phyloP scores from a whole-genome alignment of 2,888 invertebrate genomes.

The Asteroscopus sphinx region DNA sequence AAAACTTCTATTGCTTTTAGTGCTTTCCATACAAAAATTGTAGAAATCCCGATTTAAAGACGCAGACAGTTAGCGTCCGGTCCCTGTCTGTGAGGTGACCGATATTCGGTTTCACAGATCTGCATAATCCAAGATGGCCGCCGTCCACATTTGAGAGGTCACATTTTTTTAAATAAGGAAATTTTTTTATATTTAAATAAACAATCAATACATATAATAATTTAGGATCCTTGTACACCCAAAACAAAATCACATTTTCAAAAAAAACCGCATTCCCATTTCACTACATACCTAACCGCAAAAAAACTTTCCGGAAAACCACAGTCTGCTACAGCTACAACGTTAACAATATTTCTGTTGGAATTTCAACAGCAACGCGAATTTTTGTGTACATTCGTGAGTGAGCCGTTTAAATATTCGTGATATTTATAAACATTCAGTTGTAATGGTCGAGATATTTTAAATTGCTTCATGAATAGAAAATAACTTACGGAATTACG shows the following conservation, averaged over 20 bases:
- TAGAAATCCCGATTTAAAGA: no score
- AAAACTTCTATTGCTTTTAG: no score
- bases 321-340: conserved; percentile 47
- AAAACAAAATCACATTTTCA: conserved; percentile 11
- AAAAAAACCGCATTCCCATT: conserved; percentile 30
- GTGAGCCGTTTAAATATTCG: conserved; percentile 67
- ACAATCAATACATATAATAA: no score
- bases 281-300: conserved; percentile 39
- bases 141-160: no score
- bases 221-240: no score
- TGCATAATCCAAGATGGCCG: no score
- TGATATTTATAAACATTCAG: conserved; percentile 71
- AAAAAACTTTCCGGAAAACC: conserved; percentile 56
- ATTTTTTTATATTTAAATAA: no score
- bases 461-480: conserved; percentile 82
- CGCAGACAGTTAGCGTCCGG: no score
- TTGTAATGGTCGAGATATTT: conserved; percentile 68
- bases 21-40: no score
- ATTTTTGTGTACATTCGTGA: conserved; percentile 57
- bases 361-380: conserved; percentile 34
- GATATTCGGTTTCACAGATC: no score
- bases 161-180: no score
- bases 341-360: conserved; percentile 51
- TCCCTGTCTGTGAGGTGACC: no score
- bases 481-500: conserved; percentile 51